phyloP scores from a whole-genome alignment of 2,888 invertebrate species.

The Apoda limacodes region DNA sequence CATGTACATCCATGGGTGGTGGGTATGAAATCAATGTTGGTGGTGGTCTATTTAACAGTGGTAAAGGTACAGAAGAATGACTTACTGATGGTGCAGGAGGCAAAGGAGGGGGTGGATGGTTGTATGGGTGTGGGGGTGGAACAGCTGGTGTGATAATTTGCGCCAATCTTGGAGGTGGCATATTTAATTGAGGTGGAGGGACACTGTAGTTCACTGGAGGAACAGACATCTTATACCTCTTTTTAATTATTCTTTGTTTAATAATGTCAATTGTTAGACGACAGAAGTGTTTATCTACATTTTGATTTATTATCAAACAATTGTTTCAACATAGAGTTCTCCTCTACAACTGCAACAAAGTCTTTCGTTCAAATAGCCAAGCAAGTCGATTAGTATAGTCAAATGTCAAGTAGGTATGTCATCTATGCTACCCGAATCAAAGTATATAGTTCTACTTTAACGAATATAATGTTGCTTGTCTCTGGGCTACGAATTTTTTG shows the following conservation, averaged over 20 bases:
- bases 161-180: constrained; percentile 29
- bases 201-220: constrained; percentile 42
- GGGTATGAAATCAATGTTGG: constrained; percentile 5
- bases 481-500: no score
- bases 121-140: constrained; percentile 1
- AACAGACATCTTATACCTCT: constrained; percentile 33
- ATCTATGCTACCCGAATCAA: no score
- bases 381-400: no score
- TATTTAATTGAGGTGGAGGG: constrained; percentile 38
- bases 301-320: no score
- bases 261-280: background rate
- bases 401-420: no score
- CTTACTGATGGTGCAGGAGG: constrained; percentile 1
- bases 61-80: constrained; percentile 6
- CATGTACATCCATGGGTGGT: constrained; percentile 11
- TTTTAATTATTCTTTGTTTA: background rate
- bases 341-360: no score
- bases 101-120: constrained; percentile 7
- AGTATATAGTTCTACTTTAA: no score
- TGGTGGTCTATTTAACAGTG: constrained; percentile 18
- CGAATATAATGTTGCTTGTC: no score
- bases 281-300: no score
- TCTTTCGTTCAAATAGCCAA: no score
- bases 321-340: no score
- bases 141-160: constrained; percentile 14